These are phyloP conservation scores for Empis stercorea DNA, from an alignment of 2,888 invertebrate species.

Conservation along the genomic window DNA sequence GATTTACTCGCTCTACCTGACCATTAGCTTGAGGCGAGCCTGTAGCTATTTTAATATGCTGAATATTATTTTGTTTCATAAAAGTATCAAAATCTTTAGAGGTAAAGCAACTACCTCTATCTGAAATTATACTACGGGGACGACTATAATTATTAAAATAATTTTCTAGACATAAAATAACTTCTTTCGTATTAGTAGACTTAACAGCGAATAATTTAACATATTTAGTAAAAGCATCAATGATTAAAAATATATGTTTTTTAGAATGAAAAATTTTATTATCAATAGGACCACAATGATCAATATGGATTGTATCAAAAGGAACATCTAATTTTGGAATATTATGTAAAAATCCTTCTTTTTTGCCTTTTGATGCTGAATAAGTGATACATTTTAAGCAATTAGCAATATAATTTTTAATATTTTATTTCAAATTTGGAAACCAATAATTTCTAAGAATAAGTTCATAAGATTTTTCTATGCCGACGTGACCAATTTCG, in stretches of 20 bases:
- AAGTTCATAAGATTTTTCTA: slow-evolving; percentile 19
- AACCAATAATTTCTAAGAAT: slow-evolving; percentile 20
- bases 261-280: slow-evolving; percentile 17
- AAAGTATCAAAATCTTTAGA: slow-evolving; percentile 3
- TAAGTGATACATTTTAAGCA: slow-evolving; percentile 28
- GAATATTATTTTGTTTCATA: slow-evolving; percentile 2
- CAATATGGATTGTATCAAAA: slow-evolving; percentile 23
- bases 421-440: slow-evolving; percentile 6
- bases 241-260: slow-evolving; percentile 8
- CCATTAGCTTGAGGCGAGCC: slow-evolving; percentile 10
- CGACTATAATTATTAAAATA: no score
- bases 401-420: slow-evolving; percentile 9
- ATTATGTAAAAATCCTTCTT: slow-evolving; percentile 14
- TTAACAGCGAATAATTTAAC: slow-evolving; percentile 15
- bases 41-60: slow-evolving; percentile 5
- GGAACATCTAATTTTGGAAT: slow-evolving; percentile 7
- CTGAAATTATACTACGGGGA: slow-evolving; percentile 3
- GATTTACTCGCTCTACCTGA: no score
- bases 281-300: no score
- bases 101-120: slow-evolving; percentile 7
- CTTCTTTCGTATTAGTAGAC: slow-evolving; percentile 6
- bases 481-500: slow-evolving; percentile 20
- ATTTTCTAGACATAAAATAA: no score
- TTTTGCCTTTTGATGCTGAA: slow-evolving; percentile 20
- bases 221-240: slow-evolving; percentile 19